Conservation (phyloP, 2,888 invertebrate genomes). For the Drosophila cognata region DNA sequence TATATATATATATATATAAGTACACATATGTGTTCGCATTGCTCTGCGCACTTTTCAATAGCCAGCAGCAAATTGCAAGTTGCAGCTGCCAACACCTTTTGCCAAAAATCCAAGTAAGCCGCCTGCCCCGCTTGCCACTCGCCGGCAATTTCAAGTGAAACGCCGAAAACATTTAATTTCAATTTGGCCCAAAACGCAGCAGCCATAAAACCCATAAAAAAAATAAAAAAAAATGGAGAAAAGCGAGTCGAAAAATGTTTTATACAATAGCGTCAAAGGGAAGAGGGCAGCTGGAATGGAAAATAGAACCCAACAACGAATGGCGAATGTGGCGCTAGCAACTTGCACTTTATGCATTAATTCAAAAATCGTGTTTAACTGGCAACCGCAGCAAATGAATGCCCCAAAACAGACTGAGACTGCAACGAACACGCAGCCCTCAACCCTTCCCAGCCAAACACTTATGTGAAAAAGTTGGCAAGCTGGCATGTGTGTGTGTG, state of each 20-base stretch:
- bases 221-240: not conserved
- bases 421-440: not conserved
- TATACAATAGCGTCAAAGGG: not conserved
- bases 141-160: conserved; percentile 9
- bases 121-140: not conserved
- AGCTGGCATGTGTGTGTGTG: conserved; percentile 32
- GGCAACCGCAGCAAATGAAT: conserved; percentile 50
- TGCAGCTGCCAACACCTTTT: conserved; percentile 37
- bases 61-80: conserved; percentile 6
- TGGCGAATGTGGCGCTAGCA: conserved; percentile 26
- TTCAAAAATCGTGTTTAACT: conserved; percentile 68
- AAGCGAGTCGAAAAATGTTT: conserved; percentile 10
- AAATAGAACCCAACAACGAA: conserved; percentile 17
- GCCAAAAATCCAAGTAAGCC: conserved; percentile 15
- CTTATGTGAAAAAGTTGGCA: conserved; percentile 43
- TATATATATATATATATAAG: not conserved
- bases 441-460: not conserved
- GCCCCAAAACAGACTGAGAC: not conserved
- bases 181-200: conserved; percentile 58
- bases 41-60: not conserved
- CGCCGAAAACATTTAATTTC: conserved; percentile 64
- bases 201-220: conserved; percentile 30
- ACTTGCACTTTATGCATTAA: conserved; percentile 71
- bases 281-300: conserved; percentile 8
- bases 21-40: not conserved